Base-by-base conservation (phyloP, 2,888 invertebrate species). In the Caenorhabditis zanzibari region DNA sequence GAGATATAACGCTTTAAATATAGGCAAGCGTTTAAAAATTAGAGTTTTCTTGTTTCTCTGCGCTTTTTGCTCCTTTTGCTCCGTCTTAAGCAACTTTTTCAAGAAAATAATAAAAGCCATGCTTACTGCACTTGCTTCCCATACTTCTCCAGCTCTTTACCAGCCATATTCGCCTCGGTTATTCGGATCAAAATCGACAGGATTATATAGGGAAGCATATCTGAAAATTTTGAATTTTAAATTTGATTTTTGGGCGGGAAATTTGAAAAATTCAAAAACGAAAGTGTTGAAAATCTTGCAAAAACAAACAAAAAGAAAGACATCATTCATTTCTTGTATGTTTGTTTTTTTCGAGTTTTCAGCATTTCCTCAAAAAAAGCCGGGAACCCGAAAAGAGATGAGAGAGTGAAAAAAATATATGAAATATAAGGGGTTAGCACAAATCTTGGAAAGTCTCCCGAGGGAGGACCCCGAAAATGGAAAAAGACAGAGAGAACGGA, bases 41-140 rank as follows among this genome's bases (percentile, higher is more conserved):
- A n/a, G 44, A 44, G 47, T 10, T 9, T 7, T 63, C 41, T 41
- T 24, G 41, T 28, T 28, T 63, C 44, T 28, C 61, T 63, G 61
- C 44, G 47, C n/a, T n/a, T n/a, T n/a, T n/a, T n/a, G n/a, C n/a
- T n/a, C n/a, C n/a, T n/a, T n/a, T n/a, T 26, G 7, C 44, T 44
- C 44, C 24, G 26, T 38, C 38, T 38, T 12, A 10, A 6, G 2
- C 19, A 49, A 19, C 9, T 49, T 35, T 58, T n/a, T 5, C 32
- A n/a, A 16, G 24, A 47, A 63, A 44, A 54, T 41, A 22, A 59
- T 0, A 54, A 58, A 68, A 61, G 59, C 54, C 56, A 75, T 75
- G 74, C 82, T 73, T 71, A 82, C 82, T 69, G 56, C 66, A 82
- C 75, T 68, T 73, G 77, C 61, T 68, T 77, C 28, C 82, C 82